phyloP scores from a whole-genome alignment of 2,888 invertebrate genomes.

The Phalera bucephala region DNA sequence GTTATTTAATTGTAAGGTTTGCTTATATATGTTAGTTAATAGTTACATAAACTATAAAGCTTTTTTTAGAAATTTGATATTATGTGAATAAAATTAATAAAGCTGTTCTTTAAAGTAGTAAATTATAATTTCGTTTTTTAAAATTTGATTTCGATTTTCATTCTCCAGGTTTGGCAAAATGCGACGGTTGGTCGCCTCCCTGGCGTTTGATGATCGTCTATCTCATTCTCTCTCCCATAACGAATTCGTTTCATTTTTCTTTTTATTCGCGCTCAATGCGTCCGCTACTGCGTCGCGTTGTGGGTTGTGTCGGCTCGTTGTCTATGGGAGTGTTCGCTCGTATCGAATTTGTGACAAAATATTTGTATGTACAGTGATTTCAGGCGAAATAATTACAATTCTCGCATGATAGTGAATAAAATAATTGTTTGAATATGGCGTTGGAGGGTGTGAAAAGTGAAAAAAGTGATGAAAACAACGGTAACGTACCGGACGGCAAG shows the following conservation, averaged over 20 bases:
- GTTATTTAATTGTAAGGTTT: too few species aligned
- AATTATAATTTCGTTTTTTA: too few species aligned
- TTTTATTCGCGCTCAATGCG: slow-evolving; percentile 78
- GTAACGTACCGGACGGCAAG: slow-evolving; percentile 76
- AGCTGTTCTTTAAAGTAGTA: too few species aligned
- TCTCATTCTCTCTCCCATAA: slow-evolving; percentile 33
- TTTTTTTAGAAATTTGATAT: too few species aligned
- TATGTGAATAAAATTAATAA: too few species aligned
- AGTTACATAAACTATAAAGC: too few species aligned
- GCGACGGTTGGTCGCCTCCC: slow-evolving; percentile 19
- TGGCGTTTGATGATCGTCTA: slow-evolving; percentile 39
- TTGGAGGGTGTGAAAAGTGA: slow-evolving; percentile 82
- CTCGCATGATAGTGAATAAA: slow-evolving; percentile 79
- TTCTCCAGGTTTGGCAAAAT: slow-evolving; percentile 14
- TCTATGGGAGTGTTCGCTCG: slow-evolving; percentile 73
- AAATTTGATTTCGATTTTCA: slow-evolving; percentile 2
- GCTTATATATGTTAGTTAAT: too few species aligned
- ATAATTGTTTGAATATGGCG: slow-evolving; percentile 72
- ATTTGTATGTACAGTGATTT: slow-evolving; percentile 60
- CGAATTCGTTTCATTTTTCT: slow-evolving; percentile 31
- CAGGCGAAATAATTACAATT: slow-evolving; percentile 48
- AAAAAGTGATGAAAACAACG: slow-evolving; percentile 80
- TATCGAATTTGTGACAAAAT: slow-evolving; percentile 66
- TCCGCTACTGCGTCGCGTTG: slow-evolving; percentile 51
- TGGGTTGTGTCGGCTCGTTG: slow-evolving; percentile 49